Percentiles rank a stretch among this genome's conserved stretches.
These are phyloP conservation scores for Syngnathus floridae DNA, from an alignment of 2,113 vertebrate species.

Conservation along the genomic window DNA sequence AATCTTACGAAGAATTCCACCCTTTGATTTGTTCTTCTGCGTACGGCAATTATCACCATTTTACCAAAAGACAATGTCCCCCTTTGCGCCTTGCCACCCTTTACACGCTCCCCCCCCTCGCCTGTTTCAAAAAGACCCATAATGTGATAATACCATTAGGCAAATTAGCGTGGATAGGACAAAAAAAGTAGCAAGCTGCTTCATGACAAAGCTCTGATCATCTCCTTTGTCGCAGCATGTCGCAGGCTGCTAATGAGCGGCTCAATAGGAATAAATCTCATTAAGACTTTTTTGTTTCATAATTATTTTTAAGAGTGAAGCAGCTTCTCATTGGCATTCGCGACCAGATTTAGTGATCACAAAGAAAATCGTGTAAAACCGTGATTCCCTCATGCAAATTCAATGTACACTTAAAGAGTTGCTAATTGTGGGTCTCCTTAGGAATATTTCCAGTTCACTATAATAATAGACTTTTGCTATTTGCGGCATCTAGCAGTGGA, in stretches of 20 bases:
- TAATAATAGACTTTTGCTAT: neutral
- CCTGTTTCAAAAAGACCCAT: conserved; percentile 32
- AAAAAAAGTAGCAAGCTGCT: conserved; percentile 39
- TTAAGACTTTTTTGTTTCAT: conserved; percentile 39
- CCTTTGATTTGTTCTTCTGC: conserved; percentile 1
- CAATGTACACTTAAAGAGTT: neutral
- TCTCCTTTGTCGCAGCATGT: conserved; percentile 54
- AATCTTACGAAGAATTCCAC: neutral
- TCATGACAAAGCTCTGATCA: conserved; percentile 57
- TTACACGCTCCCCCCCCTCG: neutral
- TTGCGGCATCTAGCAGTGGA: neutral
- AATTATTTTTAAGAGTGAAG: conserved; percentile 26
- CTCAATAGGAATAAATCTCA: conserved; percentile 63
- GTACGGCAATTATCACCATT: conserved; percentile 16
- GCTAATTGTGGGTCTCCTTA: neutral
- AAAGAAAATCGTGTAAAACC: conserved; percentile 5
- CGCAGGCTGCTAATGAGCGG: conserved; percentile 53
- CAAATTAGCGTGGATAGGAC: conserved; percentile 61
- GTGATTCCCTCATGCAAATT: conserved; percentile 15
- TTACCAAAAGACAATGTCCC: conserved; percentile 29
- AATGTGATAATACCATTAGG: conserved; percentile 59
- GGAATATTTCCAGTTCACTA: neutral
- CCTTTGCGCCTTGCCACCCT: conserved; percentile 5
- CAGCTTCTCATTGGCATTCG: conserved; percentile 10
- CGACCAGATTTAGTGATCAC: conserved; percentile 32